Base-by-base conservation (phyloP, 2,888 invertebrate genomes). In the Nephrotoma flavescens region DNA sequence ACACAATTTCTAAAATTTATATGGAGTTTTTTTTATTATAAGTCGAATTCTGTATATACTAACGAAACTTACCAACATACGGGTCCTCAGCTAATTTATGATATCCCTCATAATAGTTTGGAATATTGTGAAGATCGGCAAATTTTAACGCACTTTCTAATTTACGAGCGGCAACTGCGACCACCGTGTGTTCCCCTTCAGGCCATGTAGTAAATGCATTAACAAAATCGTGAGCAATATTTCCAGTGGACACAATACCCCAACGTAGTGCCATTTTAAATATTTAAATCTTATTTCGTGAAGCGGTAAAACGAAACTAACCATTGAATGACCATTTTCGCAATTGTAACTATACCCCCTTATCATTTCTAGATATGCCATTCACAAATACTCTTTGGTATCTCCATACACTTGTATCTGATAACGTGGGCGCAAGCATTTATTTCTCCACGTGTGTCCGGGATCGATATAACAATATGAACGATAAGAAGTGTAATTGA, bases 181-280 rank as follows among this genome's bases (percentile, higher is more conserved):
- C 92, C 15, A 95, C 93, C 89, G 92, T 90, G 91, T 97, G 96
- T 88, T 95, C 94, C 0, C 92, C 92, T 9, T 91, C 89, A 0
- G 95, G 93, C 83, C 95, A 91, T 7, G 93, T 94, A 86, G 92
- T 92, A 87, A 96, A 88, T 11, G 96, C 95, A 2, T 93, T 93
- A 41, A 94, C 94, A 92, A 97, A 97, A 91, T 97, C 97, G 90
- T 95, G 94, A 85, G 95, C 94, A 88, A 97, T 97, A 93, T 95
- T 95, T 4, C 97, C 97, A 83, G 95, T 95, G 86, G 96, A 94
- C 0, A 94, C 94, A 88, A 97, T 95, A 86, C 97, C 97, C 97
- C 97, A 97, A 89, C 93, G 93, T 86, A 95, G 87, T 6, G 84
- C 41, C 84, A 84, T 84, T 84, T 52, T 52, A 9, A 11, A 52